Conservation (phyloP, 2,797 vertebrate species). For the Lacerta agilis region DNA sequence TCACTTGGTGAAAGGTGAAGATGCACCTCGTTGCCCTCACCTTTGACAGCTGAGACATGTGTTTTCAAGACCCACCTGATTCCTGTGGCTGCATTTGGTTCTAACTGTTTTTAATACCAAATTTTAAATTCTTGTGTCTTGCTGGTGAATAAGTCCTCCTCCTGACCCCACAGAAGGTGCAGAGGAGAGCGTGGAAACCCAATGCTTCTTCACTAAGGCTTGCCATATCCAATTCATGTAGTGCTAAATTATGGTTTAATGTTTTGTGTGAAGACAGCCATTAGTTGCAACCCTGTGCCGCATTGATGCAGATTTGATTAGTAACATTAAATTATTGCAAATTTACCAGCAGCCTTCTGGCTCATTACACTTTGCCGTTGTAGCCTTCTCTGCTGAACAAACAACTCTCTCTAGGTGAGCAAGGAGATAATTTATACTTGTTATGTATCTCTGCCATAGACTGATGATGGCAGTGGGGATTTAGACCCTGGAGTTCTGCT, state of each 20-base stretch:
- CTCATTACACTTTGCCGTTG: neutral
- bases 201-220: neutral
- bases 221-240: too few relatives aligned
- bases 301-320: neutral
- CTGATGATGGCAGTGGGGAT: constrained; percentile 86
- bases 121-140: too few relatives aligned
- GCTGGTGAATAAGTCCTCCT: neutral
- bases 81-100: too few relatives aligned
- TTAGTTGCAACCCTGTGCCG: neutral
- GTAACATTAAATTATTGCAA: neutral
- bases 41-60: neutral
- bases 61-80: too few relatives aligned
- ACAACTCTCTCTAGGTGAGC: neutral
- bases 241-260: neutral
- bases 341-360: neutral
- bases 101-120: too few relatives aligned
- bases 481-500: constrained; percentile 90
- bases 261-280: neutral
- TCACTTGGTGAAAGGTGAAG: too few relatives aligned
- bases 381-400: neutral
- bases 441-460: constrained; percentile 75
- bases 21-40: neutral
- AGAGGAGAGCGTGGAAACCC: neutral
- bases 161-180: neutral
- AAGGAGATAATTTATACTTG: neutral